Base-by-base conservation (phyloP, 2,888 invertebrate species). In the Drosophila meridionalis region DNA sequence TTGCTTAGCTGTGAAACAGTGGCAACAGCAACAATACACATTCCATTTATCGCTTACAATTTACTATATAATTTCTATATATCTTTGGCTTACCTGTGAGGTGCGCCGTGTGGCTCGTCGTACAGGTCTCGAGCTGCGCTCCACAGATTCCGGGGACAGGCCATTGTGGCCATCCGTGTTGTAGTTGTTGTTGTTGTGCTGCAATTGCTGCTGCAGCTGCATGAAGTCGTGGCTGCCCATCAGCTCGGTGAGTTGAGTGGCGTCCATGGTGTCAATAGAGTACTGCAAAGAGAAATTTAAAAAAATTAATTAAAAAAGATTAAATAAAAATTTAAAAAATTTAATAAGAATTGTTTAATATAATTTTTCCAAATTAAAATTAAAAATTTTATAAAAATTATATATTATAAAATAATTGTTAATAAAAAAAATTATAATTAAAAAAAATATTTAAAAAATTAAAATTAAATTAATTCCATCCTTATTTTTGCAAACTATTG, bases 91-190 rank as follows among this genome's bases (percentile, higher is more conserved):
- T 80, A 92, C 91, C 91, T 92, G 92, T 69, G 92, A 92, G 57
- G 92, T 92, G 72, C 92, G 90, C 50, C 92, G 88, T 47, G 92
- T 87, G 26, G 92, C 90, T 58, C 92, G 87, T 62, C 92, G 83
- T 34, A 92, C 82, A n/a, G 92, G 92, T n/a, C 92, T 81, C 3
- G 91, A 90, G 40, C 90, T 85, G 38, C 90, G 80, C 64, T 92
- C 91, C 53, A 84, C 91, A 55, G 88, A 81, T 48, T 92, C 92
- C 62, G 87, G 87, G 9, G 86, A 87, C 32, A 91, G 72, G 1
- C 78, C 87, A 67, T 86, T 83, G 79, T 89, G 82, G 42, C 85
- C 80, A 69, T 87, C 82, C 59, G 81, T 87, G 61, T 83, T 90
- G 75, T 83, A 88, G 53, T 84, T 91, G 73, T 86, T 85, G 78